These are phyloP conservation scores for Terebella lapidaria DNA, from an alignment of 2,888 invertebrate species.

Conservation along the genomic window DNA sequence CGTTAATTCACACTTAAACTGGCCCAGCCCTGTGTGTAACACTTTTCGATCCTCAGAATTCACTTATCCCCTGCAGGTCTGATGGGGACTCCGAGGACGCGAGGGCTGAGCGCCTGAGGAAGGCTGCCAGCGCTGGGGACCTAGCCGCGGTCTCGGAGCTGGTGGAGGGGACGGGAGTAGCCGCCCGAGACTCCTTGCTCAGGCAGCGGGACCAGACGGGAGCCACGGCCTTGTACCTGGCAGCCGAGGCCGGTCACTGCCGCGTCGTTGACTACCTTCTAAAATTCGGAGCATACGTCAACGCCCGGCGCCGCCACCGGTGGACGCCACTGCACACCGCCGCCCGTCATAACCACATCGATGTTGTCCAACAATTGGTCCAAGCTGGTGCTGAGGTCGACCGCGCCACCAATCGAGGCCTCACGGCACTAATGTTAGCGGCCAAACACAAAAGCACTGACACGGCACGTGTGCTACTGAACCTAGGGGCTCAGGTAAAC, in stretches of 20 bases:
- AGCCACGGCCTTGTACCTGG: slow-evolving; percentile 6
- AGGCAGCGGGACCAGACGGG: slow-evolving; percentile 6
- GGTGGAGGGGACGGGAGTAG: too few species aligned
- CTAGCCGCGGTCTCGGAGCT: not conserved
- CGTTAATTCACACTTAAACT: too few species aligned
- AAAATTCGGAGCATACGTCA: slow-evolving; percentile 6
- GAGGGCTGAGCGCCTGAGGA: slow-evolving; percentile 2
- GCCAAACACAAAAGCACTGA: slow-evolving; percentile 1
- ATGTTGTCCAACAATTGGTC: not conserved
- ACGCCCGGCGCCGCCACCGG: slow-evolving; percentile 2
- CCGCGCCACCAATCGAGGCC: not conserved
- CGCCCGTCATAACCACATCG: not conserved
- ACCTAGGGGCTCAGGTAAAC: slow-evolving; percentile 2
- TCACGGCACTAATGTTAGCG: slow-evolving; percentile 9
- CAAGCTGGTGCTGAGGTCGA: slow-evolving; percentile 2
- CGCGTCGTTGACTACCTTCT: slow-evolving; percentile 1
- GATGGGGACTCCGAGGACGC: not conserved
- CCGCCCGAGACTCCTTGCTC: too few species aligned
- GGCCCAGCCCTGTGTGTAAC: too few species aligned
- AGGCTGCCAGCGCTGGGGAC: slow-evolving; percentile 3
- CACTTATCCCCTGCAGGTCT: not conserved
- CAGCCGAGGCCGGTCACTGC: not conserved
- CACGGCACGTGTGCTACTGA: slow-evolving; percentile 5
- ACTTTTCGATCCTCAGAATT: too few species aligned
- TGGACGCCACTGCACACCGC: slow-evolving; percentile 9